Conservation (phyloP, 2,797 vertebrate species). For the Channa striata region DNA sequence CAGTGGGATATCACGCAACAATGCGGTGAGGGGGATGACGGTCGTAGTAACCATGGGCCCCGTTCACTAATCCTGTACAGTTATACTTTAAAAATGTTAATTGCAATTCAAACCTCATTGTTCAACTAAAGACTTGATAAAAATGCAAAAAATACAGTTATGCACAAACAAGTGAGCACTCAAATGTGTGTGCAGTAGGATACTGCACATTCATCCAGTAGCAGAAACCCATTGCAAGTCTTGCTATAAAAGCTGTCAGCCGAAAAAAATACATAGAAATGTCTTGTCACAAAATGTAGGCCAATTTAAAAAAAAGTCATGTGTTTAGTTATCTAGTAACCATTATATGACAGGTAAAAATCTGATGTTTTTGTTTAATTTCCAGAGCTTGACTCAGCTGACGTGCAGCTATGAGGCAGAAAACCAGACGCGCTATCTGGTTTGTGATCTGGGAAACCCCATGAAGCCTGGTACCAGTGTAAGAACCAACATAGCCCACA, state of each 20-base stretch:
- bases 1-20: constrained; percentile 89
- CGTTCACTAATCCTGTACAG: too few relatives aligned
- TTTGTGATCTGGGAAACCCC: constrained; percentile 95
- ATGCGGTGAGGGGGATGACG: constrained; percentile 81
- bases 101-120: too few relatives aligned
- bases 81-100: too few relatives aligned
- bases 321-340: neutral
- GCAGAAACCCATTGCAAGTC: neutral
- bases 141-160: too few relatives aligned
- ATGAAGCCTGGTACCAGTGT: constrained; percentile 92
- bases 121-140: too few relatives aligned
- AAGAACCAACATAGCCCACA: constrained; percentile 69
- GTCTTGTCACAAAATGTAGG: neutral
- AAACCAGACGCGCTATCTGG: constrained; percentile 88
- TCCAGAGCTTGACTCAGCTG: constrained; percentile 88
- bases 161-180: too few relatives aligned
- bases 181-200: neutral
- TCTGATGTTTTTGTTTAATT: constrained; percentile 35
- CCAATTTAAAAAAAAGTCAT: too few relatives aligned
- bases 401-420: constrained; percentile 89
- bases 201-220: too few relatives aligned
- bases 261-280: neutral
- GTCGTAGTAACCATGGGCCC: neutral
- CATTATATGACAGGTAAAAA: neutral
- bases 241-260: neutral